phyloP scores from a whole-genome alignment of 1,140 invertebrate species.

The Heliconius hermathena region DNA sequence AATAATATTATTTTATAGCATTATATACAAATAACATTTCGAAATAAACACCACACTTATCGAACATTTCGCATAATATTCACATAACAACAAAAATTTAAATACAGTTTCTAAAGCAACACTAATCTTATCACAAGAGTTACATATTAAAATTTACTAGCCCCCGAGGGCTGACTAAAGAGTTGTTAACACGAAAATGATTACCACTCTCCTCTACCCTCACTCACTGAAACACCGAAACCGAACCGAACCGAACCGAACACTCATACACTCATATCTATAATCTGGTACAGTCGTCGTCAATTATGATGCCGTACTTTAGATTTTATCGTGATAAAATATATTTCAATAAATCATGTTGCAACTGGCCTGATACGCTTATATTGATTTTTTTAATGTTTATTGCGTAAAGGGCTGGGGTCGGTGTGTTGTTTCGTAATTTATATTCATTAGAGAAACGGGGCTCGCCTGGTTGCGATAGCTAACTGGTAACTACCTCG shows the following conservation, averaged over 20 bases:
- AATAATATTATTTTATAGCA: too few relatives aligned
- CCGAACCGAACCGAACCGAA: conserved; percentile 7
- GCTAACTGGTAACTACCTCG: conserved; percentile 23
- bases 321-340: conserved; percentile 76
- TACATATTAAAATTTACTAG: conserved; percentile 70
- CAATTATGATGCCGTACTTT: conserved; percentile 71
- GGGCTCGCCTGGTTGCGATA: conserved; percentile 39
- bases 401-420: conserved; percentile 69
- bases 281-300: conserved; percentile 59
- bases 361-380: conserved; percentile 62
- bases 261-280: conserved; percentile 27
- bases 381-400: conserved; percentile 78
- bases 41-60: too few relatives aligned
- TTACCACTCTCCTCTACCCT: conserved; percentile 44
- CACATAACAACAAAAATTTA: conserved; percentile 63
- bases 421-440: conserved; percentile 63
- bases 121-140: conserved; percentile 61
- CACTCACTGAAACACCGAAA: conserved; percentile 25
- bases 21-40: too few relatives aligned
- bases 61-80: too few relatives aligned
- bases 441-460: conserved; percentile 68
- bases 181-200: conserved; percentile 76
- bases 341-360: conserved; percentile 73
- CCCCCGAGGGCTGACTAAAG: conserved; percentile 54
- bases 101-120: conserved; percentile 35